A percentile compares a stretch with the other conserved stretches of the same genome.
phyloP scores from a whole-genome alignment of 2,888 invertebrate genomes.

The Parnassius orleans region DNA sequence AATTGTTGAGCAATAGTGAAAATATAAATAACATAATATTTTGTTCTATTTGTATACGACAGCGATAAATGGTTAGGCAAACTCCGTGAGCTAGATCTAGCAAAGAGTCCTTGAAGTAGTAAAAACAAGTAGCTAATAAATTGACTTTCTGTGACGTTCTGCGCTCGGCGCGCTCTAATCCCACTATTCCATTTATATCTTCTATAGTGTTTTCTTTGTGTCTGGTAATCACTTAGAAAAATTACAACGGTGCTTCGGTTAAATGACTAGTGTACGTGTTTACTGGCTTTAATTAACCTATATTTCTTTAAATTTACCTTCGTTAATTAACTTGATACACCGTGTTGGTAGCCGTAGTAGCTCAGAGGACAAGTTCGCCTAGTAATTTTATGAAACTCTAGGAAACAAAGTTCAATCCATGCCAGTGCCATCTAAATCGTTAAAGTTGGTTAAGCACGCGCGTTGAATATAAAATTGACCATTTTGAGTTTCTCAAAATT shows the following conservation, averaged over 20 bases:
- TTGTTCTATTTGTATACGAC: slow-evolving; percentile 23
- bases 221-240: slow-evolving; percentile 26
- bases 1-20: slow-evolving; percentile 1
- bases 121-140: slow-evolving; percentile 29
- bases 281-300: not conserved
- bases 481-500: too few species aligned
- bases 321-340: too few species aligned
- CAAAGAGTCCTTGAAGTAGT: slow-evolving; percentile 23
- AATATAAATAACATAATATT: slow-evolving; percentile 7
- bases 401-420: too few species aligned
- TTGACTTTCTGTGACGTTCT: slow-evolving; percentile 25
- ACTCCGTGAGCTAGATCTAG: slow-evolving; percentile 24
- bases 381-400: too few species aligned
- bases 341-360: too few species aligned
- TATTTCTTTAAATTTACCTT: not conserved
- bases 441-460: too few species aligned
- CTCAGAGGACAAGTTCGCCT: too few species aligned
- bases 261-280: not conserved
- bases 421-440: too few species aligned
- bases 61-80: slow-evolving; percentile 26
- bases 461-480: too few species aligned
- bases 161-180: slow-evolving; percentile 22
- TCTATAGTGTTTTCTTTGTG: slow-evolving; percentile 26
- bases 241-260: slow-evolving; percentile 14
- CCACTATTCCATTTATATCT: slow-evolving; percentile 25